Evolutionary conservation across 2,888 invertebrate genomes (phyloP).

Genomic region (Macropis europaea): DNA sequence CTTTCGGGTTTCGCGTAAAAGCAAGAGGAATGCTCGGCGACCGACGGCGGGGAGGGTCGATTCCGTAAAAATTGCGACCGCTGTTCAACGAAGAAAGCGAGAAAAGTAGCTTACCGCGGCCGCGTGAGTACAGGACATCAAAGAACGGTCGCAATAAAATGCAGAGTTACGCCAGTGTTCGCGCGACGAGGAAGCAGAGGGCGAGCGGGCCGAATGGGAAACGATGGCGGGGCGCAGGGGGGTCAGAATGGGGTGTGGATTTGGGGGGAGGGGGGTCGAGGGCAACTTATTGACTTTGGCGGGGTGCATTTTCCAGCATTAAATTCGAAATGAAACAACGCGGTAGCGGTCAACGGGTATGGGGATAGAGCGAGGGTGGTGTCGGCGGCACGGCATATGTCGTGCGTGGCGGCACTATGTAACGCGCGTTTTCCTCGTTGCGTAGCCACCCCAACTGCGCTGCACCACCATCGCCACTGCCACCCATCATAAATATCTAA

Average conservation of each 20-base stretch:
- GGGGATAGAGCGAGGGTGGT: neutral
- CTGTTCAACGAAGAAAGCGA: too few species aligned
- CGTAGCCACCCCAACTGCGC: conserved; percentile 53
- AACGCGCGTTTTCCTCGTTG: conserved; percentile 67
- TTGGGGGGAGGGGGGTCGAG: conserved; percentile 24
- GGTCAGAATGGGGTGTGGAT: neutral
- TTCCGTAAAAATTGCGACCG: too few species aligned
- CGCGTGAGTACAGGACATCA: too few species aligned
- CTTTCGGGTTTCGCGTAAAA: too few species aligned
- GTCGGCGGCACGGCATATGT: conserved; percentile 73
- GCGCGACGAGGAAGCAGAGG: conserved; percentile 33
- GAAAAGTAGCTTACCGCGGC: too few species aligned
- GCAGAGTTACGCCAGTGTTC: conserved; percentile 33
- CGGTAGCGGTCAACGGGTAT: too few species aligned
- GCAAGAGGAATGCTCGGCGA: too few species aligned
- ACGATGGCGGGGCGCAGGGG: conserved; percentile 6
- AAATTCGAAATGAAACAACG: conserved; percentile 17
- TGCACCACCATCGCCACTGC: conserved; percentile 45
- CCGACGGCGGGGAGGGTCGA: too few species aligned
- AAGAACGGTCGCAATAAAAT: too few species aligned
- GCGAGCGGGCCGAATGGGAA: conserved; percentile 38
- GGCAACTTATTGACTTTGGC: conserved; percentile 66
- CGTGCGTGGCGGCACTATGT: conserved; percentile 73
- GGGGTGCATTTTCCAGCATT: conserved; percentile 66
- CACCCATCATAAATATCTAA: conserved; percentile 66